Evolutionary conservation across 2,797 vertebrate species (phyloP).

Genomic region (Vipera ursinii): DNA sequence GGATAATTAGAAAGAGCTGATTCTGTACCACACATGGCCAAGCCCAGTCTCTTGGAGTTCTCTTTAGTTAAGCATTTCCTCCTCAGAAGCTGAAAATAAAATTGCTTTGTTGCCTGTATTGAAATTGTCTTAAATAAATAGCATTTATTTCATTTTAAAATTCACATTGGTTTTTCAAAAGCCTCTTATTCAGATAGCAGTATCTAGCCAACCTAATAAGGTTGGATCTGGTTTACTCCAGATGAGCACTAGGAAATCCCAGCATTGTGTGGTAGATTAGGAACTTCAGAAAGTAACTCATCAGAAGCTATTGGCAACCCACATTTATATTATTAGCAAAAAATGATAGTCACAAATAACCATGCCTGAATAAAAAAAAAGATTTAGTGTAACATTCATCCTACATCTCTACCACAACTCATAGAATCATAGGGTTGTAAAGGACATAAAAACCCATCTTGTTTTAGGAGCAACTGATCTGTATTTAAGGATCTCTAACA

Average conservation of each 20-base stretch:
- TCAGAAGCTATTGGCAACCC: background rate
- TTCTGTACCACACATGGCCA: conserved; percentile 73
- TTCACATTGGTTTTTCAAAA: conserved; percentile 30
- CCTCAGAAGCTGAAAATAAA: conserved; percentile 7
- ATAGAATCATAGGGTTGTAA: background rate
- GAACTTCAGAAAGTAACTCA: background rate
- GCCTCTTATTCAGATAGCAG: background rate
- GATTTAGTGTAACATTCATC: background rate
- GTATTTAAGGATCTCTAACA: background rate
- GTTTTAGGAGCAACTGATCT: background rate
- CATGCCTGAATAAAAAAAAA: background rate
- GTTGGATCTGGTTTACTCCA: background rate
- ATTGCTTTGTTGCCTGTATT: conserved; percentile 25
- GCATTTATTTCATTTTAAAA: conserved; percentile 5
- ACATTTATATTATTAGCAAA: background rate
- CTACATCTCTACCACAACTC: background rate
- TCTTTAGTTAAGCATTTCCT: conserved; percentile 54
- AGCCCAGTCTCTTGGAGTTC: conserved; percentile 66
- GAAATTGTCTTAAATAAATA: conserved; percentile 27
- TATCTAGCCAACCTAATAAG: background rate
- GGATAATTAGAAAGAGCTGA: conserved; percentile 76
- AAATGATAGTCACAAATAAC: background rate
- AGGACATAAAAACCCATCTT: background rate
- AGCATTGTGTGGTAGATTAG: background rate
- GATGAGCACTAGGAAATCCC: background rate